Base-by-base conservation (phyloP, 2,113 vertebrate genomes). In the Cephalopterus ornatus region DNA sequence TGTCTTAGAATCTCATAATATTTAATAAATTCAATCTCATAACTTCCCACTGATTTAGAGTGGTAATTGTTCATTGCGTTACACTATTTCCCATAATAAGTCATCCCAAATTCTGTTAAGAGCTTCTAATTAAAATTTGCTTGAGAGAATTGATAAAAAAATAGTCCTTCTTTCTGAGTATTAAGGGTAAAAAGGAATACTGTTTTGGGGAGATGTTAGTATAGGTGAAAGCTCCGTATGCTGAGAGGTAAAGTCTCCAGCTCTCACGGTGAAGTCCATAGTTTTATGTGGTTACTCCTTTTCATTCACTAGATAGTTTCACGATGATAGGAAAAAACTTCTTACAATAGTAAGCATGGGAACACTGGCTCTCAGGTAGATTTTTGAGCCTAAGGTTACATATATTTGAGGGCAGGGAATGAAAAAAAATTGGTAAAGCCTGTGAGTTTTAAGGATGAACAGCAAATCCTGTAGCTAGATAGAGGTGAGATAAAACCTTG, bases 11-110 rank as follows among this genome's bases (percentile, higher is more conserved):
- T 91, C n/a, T 89, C 71, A 89, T 52, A 93, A 56, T 55, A 87
- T 94, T 94, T 92, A 88, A 88, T 70, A 93, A 90, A 92, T 67
- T 79, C 42, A 77, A 70, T 11, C 33, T 92, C 41, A 50, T 82
- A 70, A 70, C 12, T 92, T 78, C 26, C 26, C 30, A n/a, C 46
- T 77, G 59, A 88, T 94, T 92, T 85, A 95, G 23, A 79, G 32
- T 33, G 15, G 41, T 35, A 92, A 90, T 90, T 93, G 72, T 66
- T 95, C 62, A 92, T 47, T 49, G n/a, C 1, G 2, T 49, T 72
- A 66, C 21, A 76, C 32, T 55, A 11, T 83, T 93, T 95, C 27
- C 33, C 20, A 26, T 62, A 46, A n/a, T 75, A 58, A 81, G n/a
- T 33, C 46, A 62, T 66, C 23, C 28, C 33, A 90, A 73, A 70